A percentile compares a stretch with the other conserved stretches of the same genome.
Evolutionary conservation across 2,113 vertebrate genomes (phyloP).

Genomic region (Micromys minutus): DNA sequence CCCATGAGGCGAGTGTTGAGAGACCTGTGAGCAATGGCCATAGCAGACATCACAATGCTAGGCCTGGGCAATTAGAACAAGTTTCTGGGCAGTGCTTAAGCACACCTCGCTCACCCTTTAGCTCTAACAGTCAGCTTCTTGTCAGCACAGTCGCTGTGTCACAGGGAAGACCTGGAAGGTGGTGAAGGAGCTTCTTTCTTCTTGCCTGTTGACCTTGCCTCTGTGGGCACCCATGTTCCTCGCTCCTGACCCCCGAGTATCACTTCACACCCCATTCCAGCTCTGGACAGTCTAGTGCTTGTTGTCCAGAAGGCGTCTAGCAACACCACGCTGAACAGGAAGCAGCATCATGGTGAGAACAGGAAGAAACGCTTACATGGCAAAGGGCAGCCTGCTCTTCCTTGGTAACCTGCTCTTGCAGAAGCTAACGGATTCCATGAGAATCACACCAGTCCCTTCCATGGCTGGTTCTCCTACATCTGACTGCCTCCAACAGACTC

Average conservation of each 20-base stretch:
- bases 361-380: not conserved
- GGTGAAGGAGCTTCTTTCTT: not conserved
- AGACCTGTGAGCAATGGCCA: not conserved
- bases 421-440: not conserved
- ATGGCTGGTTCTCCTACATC: not conserved
- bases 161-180: not conserved
- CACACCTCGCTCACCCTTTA: not conserved
- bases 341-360: not conserved
- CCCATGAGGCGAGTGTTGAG: conserved; percentile 85
- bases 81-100: no score
- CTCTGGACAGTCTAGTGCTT: not conserved
- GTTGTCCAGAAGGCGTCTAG: not conserved
- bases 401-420: not conserved
- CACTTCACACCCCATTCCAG: not conserved
- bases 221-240: not conserved
- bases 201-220: not conserved
- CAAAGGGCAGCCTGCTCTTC: not conserved
- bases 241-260: not conserved
- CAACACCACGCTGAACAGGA: not conserved
- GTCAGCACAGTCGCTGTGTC: not conserved
- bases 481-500: not conserved
- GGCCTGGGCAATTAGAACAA: not conserved
- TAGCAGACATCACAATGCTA: not conserved
- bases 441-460: not conserved
- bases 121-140: not conserved